Conservation (phyloP, 2,888 invertebrate genomes). For the Apotomis capreana region DNA sequence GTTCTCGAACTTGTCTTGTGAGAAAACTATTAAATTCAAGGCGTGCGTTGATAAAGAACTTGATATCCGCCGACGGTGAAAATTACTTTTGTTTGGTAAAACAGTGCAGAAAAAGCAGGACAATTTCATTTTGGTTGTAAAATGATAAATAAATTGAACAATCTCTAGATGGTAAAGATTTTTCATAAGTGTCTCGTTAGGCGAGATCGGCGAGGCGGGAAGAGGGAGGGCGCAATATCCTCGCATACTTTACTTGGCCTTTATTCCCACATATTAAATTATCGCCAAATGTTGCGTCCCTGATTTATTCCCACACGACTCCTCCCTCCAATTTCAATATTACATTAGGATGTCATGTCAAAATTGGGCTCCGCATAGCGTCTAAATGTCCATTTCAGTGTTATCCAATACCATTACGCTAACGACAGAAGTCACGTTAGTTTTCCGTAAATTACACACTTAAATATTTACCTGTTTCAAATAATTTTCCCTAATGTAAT, state of each 20-base stretch:
- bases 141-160: slow-evolving; percentile 40
- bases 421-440: background rate
- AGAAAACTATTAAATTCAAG: slow-evolving; percentile 12
- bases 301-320: slow-evolving; percentile 60
- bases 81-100: background rate
- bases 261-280: slow-evolving; percentile 72
- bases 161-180: slow-evolving; percentile 44
- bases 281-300: slow-evolving; percentile 69
- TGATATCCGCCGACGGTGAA: background rate
- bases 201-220: slow-evolving; percentile 35
- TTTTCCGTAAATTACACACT: background rate
- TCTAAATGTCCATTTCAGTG: slow-evolving; percentile 17
- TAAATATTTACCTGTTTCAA: background rate
- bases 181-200: slow-evolving; percentile 51
- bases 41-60: background rate
- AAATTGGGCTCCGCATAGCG: slow-evolving; percentile 20
- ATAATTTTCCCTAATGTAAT: no score
- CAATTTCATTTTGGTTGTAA: background rate
- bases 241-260: slow-evolving; percentile 49
- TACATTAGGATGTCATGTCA: slow-evolving; percentile 42
- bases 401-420: slow-evolving; percentile 1
- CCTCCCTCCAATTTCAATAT: slow-evolving; percentile 47
- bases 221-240: slow-evolving; percentile 46
- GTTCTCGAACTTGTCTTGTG: slow-evolving; percentile 26
- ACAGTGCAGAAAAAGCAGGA: background rate